Base-by-base conservation (phyloP, 2,888 invertebrate species). In the Lasioglossum lativentre region DNA sequence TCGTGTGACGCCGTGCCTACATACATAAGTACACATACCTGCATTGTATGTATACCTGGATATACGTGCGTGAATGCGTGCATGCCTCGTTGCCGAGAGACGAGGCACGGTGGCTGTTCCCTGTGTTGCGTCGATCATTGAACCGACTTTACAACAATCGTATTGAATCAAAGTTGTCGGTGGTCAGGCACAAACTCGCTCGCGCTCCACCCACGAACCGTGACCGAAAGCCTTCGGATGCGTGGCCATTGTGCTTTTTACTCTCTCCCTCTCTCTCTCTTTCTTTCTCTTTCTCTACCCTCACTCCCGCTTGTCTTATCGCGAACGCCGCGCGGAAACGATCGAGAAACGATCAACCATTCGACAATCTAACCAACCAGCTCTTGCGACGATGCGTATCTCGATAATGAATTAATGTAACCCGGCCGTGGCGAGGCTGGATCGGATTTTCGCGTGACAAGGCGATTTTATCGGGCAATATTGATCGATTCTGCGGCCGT, bases 121-220 rank as follows among this genome's bases (percentile, higher is more conserved):
- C 85, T 86, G 89, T 83, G 89, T 88, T 85, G 88, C 76, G 87
- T 80, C 90, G 94, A 93, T 93, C 93, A 90, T 92, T 93, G 93
- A 93, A 93, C 93, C 90, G 90, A 90, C 89, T 88, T 88, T 86
- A 80, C 88, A 87, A 94, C 92, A 93, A 94, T 93, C 93, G 92
- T 92, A 92, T 91, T 93, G 93, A 94, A 94, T 94, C 93, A 93
- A 94, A 93, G 94, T 94, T 94, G 93, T 93, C 94, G 91, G 91
- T 94, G 94, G 94, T 94, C 94, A 94, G 94, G 93, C 92, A 94
- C 93, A 90, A 91, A 92, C 90, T 90, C 86, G 84, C 90, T 90
- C 90, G 91, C 90, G 91, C 92, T 90, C 91, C 93, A 94, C 94
- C 94, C 93, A 94, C 94, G 93, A 92, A 84, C 75, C 80, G 63